Conservation (phyloP, 2,888 invertebrate genomes). For the Dryobotodes eremita region DNA sequence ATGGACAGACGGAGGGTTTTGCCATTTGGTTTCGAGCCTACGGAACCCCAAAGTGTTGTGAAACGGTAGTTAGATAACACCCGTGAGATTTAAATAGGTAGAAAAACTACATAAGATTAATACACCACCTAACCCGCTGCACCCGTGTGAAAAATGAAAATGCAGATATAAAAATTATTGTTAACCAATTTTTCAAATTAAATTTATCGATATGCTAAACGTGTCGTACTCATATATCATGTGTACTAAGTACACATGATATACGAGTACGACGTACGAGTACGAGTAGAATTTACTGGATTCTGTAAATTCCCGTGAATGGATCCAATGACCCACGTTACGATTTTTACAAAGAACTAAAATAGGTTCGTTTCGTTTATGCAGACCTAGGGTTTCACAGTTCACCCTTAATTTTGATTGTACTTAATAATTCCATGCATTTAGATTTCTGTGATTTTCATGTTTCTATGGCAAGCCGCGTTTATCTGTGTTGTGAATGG, state of each 20-base stretch:
- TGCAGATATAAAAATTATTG: neutral
- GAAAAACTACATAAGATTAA: neutral
- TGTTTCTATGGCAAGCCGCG: neutral
- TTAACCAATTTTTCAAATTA: neutral
- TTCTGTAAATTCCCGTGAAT: neutral
- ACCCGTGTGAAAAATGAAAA: neutral
- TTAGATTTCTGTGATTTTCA: neutral
- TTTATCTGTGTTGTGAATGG: neutral
- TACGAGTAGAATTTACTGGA: too few relatives aligned
- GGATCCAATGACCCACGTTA: neutral
- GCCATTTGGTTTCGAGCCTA: neutral
- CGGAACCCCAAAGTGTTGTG: neutral
- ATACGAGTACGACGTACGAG: too few relatives aligned
- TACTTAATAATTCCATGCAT: neutral
- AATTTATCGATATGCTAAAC: neutral
- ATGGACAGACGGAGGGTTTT: neutral
- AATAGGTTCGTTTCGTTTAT: neutral
- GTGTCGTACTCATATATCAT: neutral
- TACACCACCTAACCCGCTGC: neutral
- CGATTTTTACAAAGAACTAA: neutral
- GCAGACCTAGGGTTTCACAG: neutral
- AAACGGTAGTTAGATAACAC: neutral
- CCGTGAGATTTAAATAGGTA: neutral
- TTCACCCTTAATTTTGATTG: neutral
- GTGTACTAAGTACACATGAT: too few relatives aligned